A percentile compares a stretch with the other conserved stretches of the same genome.
These are phyloP conservation scores for Scophthalmus maximus DNA, from an alignment of 2,113 vertebrate genomes.

Conservation along the genomic window DNA sequence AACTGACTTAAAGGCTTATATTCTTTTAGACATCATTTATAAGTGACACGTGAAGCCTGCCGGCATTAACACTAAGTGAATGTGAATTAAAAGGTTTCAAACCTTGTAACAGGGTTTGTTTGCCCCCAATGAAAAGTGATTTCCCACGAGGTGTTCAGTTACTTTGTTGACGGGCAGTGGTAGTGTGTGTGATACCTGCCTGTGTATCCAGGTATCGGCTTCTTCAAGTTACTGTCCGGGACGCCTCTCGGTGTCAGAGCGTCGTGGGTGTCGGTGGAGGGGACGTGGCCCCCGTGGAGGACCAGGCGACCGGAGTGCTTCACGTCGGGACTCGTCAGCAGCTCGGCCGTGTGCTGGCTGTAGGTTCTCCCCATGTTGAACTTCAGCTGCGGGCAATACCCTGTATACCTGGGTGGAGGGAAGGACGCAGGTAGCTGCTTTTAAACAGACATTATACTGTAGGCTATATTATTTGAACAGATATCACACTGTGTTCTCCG, in stretches of 20 bases:
- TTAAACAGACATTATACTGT: neutral
- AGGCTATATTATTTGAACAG: neutral
- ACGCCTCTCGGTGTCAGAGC: slow-evolving; percentile 24
- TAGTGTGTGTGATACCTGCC: slow-evolving; percentile 63
- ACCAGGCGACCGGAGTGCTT: slow-evolving; percentile 67
- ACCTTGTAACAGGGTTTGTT: too few relatives aligned
- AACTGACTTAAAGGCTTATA: neutral
- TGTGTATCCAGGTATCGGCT: slow-evolving; percentile 85
- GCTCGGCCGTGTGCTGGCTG: slow-evolving; percentile 75
- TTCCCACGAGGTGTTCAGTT: slow-evolving; percentile 20
- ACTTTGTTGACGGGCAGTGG: neutral
- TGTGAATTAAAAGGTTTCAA: too few relatives aligned
- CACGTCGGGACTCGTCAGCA: slow-evolving; percentile 74
- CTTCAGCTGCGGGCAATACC: slow-evolving; percentile 84
- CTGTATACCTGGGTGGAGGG: slow-evolving; percentile 80
- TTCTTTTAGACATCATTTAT: neutral
- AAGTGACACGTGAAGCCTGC: neutral
- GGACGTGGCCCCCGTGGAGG: slow-evolving; percentile 54
- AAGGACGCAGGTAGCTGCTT: too few relatives aligned
- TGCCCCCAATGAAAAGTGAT: neutral
- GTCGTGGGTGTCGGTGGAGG: neutral
- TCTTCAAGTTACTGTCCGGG: slow-evolving; percentile 56
- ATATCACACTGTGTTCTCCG: neutral
- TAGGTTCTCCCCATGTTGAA: slow-evolving; percentile 81
- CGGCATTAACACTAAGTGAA: too few relatives aligned